phyloP scores from a whole-genome alignment of 2,888 invertebrate species.

The Agrotis puta region DNA sequence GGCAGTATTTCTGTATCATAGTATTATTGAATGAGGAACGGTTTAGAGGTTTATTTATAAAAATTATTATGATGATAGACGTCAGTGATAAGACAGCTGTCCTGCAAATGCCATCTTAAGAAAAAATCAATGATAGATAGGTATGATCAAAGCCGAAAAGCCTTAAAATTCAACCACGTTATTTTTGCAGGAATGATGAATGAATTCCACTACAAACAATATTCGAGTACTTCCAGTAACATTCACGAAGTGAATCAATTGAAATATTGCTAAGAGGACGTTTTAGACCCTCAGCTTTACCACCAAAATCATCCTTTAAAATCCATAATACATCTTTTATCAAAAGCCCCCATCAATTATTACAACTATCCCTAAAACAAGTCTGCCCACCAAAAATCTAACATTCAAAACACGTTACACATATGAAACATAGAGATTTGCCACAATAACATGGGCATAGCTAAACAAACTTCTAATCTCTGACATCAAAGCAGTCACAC shows the following conservation, averaged over 20 bases:
- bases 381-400: conserved; percentile 1
- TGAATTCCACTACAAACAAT: no score
- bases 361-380: not conserved
- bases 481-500: conserved; percentile 87
- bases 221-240: no score
- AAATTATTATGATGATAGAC: not conserved
- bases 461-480: conserved; percentile 86
- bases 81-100: no score
- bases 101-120: no score
- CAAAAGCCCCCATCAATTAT: not conserved
- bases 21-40: conserved; percentile 1
- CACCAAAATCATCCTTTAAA: not conserved
- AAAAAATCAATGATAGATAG: no score
- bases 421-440: conserved; percentile 51
- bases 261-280: no score
- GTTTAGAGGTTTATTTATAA: not conserved
- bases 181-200: no score
- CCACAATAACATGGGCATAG: conserved; percentile 62
- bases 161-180: no score
- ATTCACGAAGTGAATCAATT: no score
- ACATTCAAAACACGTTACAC: conserved; percentile 41
- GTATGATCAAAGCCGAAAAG: no score
- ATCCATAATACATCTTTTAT: not conserved
- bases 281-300: no score
- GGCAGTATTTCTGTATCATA: conserved; percentile 19